Evolutionary conservation across 2,888 invertebrate genomes (phyloP), one percentile per base, ranked within the genome.

Genomic region (Drosophila subsilvestris): DNA sequence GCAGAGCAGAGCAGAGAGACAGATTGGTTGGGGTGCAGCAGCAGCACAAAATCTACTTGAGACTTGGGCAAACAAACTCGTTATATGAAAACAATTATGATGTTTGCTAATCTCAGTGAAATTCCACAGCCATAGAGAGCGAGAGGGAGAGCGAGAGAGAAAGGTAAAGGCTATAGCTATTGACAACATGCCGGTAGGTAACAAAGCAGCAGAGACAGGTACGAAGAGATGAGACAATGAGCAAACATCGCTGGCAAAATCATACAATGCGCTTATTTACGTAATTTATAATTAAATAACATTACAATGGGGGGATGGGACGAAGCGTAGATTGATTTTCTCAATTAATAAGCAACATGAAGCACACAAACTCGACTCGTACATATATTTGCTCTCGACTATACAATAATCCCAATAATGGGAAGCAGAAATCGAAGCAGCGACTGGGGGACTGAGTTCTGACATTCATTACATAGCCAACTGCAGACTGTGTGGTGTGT

Each of bases 261-360:
- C 14, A 29, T 22, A 10, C 22, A 18, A 50, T 14, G 25, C 4
- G 37, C 43, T 65, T 37, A 8, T 51, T 59, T 62, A 68, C 65
- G 53, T 55, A 62, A 61, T 66, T 66, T 60, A 74, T 80, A 70
- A 80, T 66, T 73, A 74, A 79, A 68, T 75, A 75, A 78, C 69
- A 67, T 47, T 57, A 32, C 14, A 27, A 45, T 32, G 45, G 18
- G 29, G 18, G 25, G 25, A 1, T 20, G 25, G 20, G n/a, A n/a
- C n/a, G n/a, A n/a, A n/a, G 12, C 25, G 25, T 10, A 50, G 49
- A 43, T 9, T 17, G 12, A 12, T 58, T 70, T 60, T 59, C 60
- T 47, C 47, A 71, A 68, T 69, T 75, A 75, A 63, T 81, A 73
- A 63, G n/a, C 6, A 54, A 27, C 18, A 9, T 8, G 32, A 12